phyloP scores from a whole-genome alignment of 2,113 vertebrate genomes.

The Ginglymostoma cirratum region DNA sequence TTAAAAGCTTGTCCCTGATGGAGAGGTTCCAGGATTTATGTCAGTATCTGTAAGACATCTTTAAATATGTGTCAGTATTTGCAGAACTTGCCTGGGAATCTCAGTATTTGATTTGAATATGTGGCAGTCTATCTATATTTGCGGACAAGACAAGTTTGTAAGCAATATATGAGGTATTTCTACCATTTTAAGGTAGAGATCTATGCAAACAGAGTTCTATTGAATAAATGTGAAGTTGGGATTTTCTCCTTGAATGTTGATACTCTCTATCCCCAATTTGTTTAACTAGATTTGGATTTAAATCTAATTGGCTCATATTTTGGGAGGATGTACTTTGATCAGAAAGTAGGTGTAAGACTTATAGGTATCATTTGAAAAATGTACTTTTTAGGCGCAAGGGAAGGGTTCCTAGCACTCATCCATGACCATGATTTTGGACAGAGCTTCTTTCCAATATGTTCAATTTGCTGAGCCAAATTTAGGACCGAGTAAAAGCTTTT shows the following conservation, averaged over 20 bases:
- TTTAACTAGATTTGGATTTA: neutral
- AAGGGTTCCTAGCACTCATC: neutral
- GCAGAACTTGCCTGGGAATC: neutral
- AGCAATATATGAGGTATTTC: neutral
- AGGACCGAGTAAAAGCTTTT: neutral
- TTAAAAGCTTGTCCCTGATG: neutral
- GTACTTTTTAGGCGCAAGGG: neutral
- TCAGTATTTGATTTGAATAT: neutral
- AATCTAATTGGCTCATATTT: neutral
- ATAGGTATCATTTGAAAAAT: neutral
- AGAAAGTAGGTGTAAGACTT: neutral
- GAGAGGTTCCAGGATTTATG: neutral
- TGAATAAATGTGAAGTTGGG: neutral
- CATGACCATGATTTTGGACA: neutral
- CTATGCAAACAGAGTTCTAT: neutral
- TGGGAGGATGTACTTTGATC: neutral
- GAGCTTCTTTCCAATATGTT: neutral
- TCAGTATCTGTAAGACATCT: neutral
- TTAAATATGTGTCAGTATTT: neutral
- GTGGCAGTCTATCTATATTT: neutral
- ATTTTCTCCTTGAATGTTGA: neutral
- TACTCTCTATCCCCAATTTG: neutral
- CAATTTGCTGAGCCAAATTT: slow-evolving; percentile 18
- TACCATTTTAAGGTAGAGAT: neutral
- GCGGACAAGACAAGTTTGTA: neutral